Percentiles rank a stretch among this genome's conserved stretches.
phyloP scores from a whole-genome alignment of 2,888 invertebrate genomes.

The Scaptomyza polygonia region DNA sequence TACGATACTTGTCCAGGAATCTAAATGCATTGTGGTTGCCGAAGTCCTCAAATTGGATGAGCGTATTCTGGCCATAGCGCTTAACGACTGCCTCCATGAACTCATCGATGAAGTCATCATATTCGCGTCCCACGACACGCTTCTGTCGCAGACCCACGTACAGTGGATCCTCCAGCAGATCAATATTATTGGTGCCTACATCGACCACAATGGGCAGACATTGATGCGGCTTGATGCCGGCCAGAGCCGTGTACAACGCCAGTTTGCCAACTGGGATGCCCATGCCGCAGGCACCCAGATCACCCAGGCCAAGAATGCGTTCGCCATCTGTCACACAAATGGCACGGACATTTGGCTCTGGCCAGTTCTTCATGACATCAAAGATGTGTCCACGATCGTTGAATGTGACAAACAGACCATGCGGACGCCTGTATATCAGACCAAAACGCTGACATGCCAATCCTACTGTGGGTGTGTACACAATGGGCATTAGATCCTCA shows the following conservation, averaged over 20 bases:
- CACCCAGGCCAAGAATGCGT: slow-evolving; percentile 97
- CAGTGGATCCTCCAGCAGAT: slow-evolving; percentile 94
- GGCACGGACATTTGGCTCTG: slow-evolving; percentile 93
- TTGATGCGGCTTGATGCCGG: slow-evolving; percentile 97
- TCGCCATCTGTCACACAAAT: slow-evolving; percentile 99
- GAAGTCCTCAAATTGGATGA: slow-evolving; percentile 98
- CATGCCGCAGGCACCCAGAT: slow-evolving; percentile 97
- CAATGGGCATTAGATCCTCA: slow-evolving; percentile 97
- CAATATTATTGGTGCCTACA: slow-evolving; percentile 96
- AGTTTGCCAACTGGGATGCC: slow-evolving; percentile 99
- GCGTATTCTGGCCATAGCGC: slow-evolving; percentile 93
- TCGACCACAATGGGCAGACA: slow-evolving; percentile 97
- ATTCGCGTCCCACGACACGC: slow-evolving; percentile 92
- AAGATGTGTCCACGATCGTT: slow-evolving; percentile 97
- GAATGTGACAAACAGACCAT: slow-evolving; percentile 97
- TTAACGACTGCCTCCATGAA: slow-evolving; percentile 97
- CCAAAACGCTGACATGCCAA: slow-evolving; percentile 98
- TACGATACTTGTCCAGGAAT: slow-evolving; percentile 94
- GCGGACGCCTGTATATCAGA: slow-evolving; percentile 95
- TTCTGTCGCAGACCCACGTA: slow-evolving; percentile 96
- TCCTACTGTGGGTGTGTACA: slow-evolving; percentile 99
- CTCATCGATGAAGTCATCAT: slow-evolving; percentile 97
- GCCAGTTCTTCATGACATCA: slow-evolving; percentile 88
- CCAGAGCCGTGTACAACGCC: slow-evolving; percentile 97
- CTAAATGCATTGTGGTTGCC: slow-evolving; percentile 98